These are phyloP conservation scores for Phaetusa simplex DNA, from an alignment of 2,113 vertebrate species.

Conservation along the genomic window DNA sequence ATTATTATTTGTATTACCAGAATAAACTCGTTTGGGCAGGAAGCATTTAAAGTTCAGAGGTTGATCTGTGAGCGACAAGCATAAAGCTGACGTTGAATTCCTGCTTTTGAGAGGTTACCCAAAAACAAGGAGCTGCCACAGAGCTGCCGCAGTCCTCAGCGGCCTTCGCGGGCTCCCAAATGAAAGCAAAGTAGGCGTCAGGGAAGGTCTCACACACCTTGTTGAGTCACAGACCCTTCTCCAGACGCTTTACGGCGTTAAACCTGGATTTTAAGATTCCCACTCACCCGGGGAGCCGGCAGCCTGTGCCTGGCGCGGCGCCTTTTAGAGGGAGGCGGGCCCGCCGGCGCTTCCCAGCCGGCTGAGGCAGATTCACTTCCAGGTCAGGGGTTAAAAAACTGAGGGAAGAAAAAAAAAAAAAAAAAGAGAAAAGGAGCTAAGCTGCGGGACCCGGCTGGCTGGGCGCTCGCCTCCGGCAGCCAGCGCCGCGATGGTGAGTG, in stretches of 20 bases:
- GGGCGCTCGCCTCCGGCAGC: neutral
- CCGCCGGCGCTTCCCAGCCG: neutral
- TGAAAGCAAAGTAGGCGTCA: accelerated
- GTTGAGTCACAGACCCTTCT: neutral
- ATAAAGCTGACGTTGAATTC: neutral
- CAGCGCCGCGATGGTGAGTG: conserved; percentile 53
- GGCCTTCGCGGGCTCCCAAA: neutral
- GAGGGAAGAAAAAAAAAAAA: neutral
- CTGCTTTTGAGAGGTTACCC: neutral
- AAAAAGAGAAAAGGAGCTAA: neutral
- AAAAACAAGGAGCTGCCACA: neutral
- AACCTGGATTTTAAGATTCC: too few relatives aligned
- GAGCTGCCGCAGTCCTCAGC: neutral
- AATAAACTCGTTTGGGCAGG: neutral
- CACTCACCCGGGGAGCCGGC: accelerated
- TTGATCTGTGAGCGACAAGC: neutral
- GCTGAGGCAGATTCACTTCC: conserved; percentile 29
- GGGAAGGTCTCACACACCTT: neutral
- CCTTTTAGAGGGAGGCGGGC: conserved; percentile 66
- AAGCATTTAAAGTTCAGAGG: neutral
- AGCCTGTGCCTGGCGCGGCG: neutral
- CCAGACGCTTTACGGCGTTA: accelerated
- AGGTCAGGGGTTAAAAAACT: neutral
- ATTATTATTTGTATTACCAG: neutral
- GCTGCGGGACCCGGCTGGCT: neutral